Conservation (phyloP, 2,113 vertebrate genomes). For the Tragulus kanchil region DNA sequence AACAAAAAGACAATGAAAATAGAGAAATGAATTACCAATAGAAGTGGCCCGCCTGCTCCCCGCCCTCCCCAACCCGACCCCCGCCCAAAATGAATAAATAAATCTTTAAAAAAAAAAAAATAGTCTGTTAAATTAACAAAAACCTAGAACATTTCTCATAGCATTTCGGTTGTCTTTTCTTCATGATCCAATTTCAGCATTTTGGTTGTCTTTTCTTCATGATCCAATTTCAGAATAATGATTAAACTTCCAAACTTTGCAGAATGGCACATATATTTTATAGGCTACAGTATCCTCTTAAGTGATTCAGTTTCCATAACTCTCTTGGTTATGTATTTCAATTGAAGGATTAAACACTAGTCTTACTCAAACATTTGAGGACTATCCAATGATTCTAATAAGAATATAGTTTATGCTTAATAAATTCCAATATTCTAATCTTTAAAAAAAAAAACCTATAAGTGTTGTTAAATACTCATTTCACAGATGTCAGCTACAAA, state of each 20-base stretch:
- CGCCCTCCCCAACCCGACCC: no score
- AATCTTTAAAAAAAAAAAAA: no score
- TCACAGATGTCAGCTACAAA: background rate
- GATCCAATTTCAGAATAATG: constrained; percentile 37
- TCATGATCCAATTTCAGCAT: constrained; percentile 42
- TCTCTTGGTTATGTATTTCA: constrained; percentile 42
- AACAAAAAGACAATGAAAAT: no score
- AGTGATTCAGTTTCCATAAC: constrained; percentile 7
- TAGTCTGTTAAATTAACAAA: constrained; percentile 14
- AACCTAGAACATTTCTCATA: background rate
- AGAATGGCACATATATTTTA: constrained; percentile 49
- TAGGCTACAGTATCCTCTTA: background rate
- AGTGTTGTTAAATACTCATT: background rate
- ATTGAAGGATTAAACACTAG: constrained; percentile 47
- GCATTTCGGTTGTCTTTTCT: constrained; percentile 47
- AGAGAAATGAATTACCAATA: no score
- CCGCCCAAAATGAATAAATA: no score
- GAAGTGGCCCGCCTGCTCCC: no score
- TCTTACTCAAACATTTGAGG: constrained; percentile 51
- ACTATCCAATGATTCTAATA: constrained; percentile 41
- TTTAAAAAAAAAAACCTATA: background rate
- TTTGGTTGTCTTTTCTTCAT: constrained; percentile 23
- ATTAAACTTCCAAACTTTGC: constrained; percentile 63
- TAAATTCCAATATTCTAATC: background rate
- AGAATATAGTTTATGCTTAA: constrained; percentile 46